Percentiles rank a stretch among this genome's conserved stretches.
These are phyloP conservation scores for Aurelia sp. DNA, from an alignment of 30 jellyfish, hydroid and myxozoan species.

Conservation along the genomic window DNA sequence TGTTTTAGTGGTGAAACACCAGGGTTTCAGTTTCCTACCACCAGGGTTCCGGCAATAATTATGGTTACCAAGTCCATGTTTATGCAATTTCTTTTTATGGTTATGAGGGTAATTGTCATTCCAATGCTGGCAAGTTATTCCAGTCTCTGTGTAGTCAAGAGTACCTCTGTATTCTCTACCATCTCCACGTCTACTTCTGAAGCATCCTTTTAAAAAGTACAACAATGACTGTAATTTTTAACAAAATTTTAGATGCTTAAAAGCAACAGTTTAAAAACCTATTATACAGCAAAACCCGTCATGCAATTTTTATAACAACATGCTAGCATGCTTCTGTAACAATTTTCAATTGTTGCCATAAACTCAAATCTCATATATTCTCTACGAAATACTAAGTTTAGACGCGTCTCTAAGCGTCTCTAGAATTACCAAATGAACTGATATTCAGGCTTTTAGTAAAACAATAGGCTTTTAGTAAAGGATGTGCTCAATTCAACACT, in stretches of 20 bases:
- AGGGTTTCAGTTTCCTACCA: slow-evolving; percentile 89
- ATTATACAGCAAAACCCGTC: not conserved
- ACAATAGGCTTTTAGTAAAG: too few species aligned
- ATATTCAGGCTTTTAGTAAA: too few species aligned
- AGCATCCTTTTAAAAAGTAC: slow-evolving; percentile 56
- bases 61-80: slow-evolving; percentile 84
- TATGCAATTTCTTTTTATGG: slow-evolving; percentile 70
- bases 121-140: slow-evolving; percentile 97
- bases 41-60: slow-evolving; percentile 94
- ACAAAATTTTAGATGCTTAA: too few species aligned
- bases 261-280: not conserved
- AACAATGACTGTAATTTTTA: too few species aligned
- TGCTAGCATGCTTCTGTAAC: too few species aligned
- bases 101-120: slow-evolving; percentile 77
- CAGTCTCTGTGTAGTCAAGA: slow-evolving; percentile 90
- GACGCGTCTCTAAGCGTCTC: too few species aligned
- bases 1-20: slow-evolving; percentile 93
- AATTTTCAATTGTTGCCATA: too few species aligned
- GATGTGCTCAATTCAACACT: too few species aligned
- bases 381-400: too few species aligned
- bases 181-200: slow-evolving; percentile 56
- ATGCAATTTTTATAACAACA: not conserved
- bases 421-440: too few species aligned
- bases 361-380: too few species aligned
- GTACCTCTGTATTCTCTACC: slow-evolving; percentile 95